Percentiles rank a stretch among this genome's conserved stretches.
Evolutionary conservation across 2,888 invertebrate species (phyloP).

Genomic region (Ectobius pallidus): DNA sequence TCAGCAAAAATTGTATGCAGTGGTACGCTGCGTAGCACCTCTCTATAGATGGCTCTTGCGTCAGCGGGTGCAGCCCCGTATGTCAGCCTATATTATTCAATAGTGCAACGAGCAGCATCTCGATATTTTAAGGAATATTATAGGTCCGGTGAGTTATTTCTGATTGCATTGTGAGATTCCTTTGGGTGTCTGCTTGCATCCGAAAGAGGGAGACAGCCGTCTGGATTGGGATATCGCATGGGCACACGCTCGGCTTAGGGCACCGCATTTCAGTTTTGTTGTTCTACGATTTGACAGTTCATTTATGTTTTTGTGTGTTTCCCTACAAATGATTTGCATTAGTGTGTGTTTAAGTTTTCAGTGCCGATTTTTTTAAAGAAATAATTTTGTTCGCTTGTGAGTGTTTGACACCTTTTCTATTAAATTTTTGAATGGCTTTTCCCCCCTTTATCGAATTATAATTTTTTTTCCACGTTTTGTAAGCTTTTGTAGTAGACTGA

Average conservation of each 20-base stretch:
- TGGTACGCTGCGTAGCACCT: constrained; percentile 33
- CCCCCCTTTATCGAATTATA: no score
- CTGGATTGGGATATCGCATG: constrained; percentile 15
- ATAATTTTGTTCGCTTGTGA: not conserved
- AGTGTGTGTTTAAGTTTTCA: not conserved
- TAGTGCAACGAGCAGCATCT: constrained; percentile 70
- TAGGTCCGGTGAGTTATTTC: constrained; percentile 63
- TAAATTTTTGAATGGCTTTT: not conserved
- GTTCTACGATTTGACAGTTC: constrained; percentile 25
- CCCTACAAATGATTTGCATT: not conserved
- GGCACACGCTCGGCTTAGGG: constrained; percentile 16
- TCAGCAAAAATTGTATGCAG: constrained; percentile 33
- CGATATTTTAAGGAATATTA: constrained; percentile 71
- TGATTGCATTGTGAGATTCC: constrained; percentile 30
- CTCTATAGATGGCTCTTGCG: constrained; percentile 44
- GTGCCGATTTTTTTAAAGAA: not conserved
- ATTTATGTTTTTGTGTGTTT: not conserved
- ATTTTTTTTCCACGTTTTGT: no score
- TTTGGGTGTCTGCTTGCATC: constrained; percentile 30
- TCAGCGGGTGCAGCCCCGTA: constrained; percentile 61
- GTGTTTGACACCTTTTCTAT: not conserved
- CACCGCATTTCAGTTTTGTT: constrained; percentile 21
- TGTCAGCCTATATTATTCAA: constrained; percentile 72
- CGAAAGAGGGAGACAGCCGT: constrained; percentile 16
- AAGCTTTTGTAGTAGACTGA: no score